Evolutionary conservation across 2,113 vertebrate genomes (phyloP).

Genomic region (Spizaetus ornatus): DNA sequence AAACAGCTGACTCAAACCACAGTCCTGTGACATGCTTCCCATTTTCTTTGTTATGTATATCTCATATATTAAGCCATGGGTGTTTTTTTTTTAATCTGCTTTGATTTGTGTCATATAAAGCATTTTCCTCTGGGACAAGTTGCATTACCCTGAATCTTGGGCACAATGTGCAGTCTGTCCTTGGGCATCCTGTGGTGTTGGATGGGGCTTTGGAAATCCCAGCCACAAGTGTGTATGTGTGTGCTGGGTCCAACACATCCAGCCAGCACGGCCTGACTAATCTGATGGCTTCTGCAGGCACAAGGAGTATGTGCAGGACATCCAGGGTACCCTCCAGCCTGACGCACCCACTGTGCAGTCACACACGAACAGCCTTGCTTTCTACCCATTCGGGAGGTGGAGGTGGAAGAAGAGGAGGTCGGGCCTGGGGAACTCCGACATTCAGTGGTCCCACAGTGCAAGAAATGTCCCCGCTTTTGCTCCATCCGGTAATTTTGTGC

Average conservation of each 20-base stretch:
- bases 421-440: not conserved
- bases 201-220: not conserved
- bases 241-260: not conserved
- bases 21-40: not conserved
- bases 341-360: fast-evolving
- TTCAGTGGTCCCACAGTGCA: fast-evolving
- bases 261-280: fast-evolving
- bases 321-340: not conserved
- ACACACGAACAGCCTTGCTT: not conserved
- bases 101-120: not conserved
- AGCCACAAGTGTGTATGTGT: not conserved
- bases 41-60: not conserved
- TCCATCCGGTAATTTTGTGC: not conserved
- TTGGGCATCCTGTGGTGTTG: not conserved
- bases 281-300: not conserved
- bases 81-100: not conserved
- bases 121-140: not conserved
- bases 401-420: not conserved
- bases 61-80: not conserved
- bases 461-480: not conserved
- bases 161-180: not conserved
- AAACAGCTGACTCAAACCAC: not conserved
- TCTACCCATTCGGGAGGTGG: fast-evolving
- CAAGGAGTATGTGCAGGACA: not conserved
- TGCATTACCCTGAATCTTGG: not conserved